Conservation (phyloP, 2,797 vertebrate species). For the Acridotheres tristis region DNA sequence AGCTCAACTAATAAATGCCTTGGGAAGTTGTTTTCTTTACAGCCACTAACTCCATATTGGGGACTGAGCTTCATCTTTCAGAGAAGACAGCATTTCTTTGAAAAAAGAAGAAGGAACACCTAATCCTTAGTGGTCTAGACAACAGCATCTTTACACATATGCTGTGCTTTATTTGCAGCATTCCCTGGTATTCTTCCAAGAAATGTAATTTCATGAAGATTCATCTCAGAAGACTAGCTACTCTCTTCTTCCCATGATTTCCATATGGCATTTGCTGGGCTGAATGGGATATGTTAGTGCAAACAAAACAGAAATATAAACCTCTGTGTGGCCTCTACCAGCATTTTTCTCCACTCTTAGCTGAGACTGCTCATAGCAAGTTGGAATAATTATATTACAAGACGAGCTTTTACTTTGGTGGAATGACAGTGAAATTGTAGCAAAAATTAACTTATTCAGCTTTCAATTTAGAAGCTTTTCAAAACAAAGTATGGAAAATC, state of each 20-base stretch:
- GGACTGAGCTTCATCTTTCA: not conserved
- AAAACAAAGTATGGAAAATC: not conserved
- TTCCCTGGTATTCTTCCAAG: slow-evolving; percentile 58
- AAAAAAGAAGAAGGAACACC: slow-evolving; percentile 48
- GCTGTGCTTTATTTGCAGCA: slow-evolving; percentile 31
- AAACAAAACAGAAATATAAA: not conserved
- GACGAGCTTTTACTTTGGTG: not conserved
- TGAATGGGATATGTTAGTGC: not conserved
- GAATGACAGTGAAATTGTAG: not conserved
- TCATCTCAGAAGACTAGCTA: slow-evolving; percentile 28
- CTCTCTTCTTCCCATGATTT: slow-evolving; percentile 4
- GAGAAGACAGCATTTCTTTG: not conserved
- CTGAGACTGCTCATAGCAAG: not conserved
- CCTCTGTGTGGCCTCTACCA: not conserved
- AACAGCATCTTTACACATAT: slow-evolving; percentile 42
- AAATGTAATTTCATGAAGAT: slow-evolving; percentile 47
- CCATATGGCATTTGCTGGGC: not conserved
- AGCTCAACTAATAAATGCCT: not conserved
- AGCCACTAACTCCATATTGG: not conserved
- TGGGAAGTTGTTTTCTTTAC: not conserved
- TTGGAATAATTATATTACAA: not conserved
- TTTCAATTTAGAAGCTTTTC: not conserved
- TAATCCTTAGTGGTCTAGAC: slow-evolving; percentile 66
- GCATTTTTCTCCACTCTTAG: not conserved
- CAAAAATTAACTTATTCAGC: not conserved